These are phyloP conservation scores for Leucosticte australis DNA, from an alignment of 2,113 vertebrate species.

Conservation along the genomic window DNA sequence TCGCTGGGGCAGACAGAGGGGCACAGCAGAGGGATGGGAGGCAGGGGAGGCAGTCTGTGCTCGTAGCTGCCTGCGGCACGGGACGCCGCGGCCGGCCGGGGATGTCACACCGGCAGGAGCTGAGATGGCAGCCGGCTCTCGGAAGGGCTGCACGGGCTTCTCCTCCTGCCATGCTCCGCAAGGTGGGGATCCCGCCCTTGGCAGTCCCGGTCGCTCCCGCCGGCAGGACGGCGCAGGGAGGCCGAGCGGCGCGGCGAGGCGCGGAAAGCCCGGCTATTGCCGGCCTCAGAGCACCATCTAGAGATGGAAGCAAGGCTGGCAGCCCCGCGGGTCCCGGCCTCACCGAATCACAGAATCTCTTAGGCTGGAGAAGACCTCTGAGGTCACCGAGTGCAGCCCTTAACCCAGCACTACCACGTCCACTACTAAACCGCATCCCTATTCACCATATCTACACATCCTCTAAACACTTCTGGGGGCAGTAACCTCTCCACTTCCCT, in stretches of 20 bases:
- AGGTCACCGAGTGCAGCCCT: neutral
- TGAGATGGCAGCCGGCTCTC: neutral
- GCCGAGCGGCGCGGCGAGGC: accelerated
- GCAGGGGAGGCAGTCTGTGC: accelerated
- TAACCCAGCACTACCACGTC: neutral
- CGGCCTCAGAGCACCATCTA: conserved; percentile 62
- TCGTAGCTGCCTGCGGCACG: accelerated
- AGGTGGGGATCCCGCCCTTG: neutral
- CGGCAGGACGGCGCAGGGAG: neutral
- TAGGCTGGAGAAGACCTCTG: neutral
- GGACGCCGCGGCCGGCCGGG: too few relatives aligned
- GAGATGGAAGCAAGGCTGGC: conserved; percentile 6
- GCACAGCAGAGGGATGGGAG: neutral
- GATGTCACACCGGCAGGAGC: neutral
- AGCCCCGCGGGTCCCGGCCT: neutral
- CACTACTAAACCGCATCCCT: neutral
- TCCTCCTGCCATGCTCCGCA: neutral
- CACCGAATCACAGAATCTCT: neutral
- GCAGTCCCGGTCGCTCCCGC: accelerated
- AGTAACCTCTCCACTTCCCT: neutral
- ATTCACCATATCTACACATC: neutral
- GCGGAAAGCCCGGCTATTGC: neutral
- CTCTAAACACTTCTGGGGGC: neutral
- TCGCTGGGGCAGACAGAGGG: neutral
- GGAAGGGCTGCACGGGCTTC: neutral